Base-by-base conservation (phyloP, 2,888 invertebrate species). In the Geotrupes spiniger region DNA sequence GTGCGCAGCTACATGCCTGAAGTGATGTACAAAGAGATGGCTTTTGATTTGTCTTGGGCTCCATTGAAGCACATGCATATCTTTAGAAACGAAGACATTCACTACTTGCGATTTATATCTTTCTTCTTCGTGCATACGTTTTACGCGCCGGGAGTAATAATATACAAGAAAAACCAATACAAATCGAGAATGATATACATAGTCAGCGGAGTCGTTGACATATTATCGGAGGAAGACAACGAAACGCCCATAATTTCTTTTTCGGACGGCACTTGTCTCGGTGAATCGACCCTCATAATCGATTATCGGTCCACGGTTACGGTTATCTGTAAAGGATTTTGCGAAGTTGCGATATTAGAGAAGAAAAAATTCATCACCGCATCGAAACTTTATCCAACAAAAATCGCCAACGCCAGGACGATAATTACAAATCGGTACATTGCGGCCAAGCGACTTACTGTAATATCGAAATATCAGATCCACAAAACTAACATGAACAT, bases 171-270 rank as follows among this genome's bases (percentile, higher is more conserved):
- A 33, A 53, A 52, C 4, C 47, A 53, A 1, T 49, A 49, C 2
- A 58, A 60, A 36, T 36, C 46, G 9, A 43, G 46, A 4, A 59
- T 63, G 60, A 43, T 63, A 33, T 63, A 63, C 29, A 51, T 63
- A 2, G 51, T 50, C 14, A 51, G 54, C 25, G 63, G 63, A 3
- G 56, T 60, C 26, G 44, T 62, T 2, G 58, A 63, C 46, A 52
- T 63, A 9, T 40, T 61, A 9, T 62, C 62, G 4, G 58, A 61
- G 39, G 54, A 61, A 29, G 62, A 63, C 42, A 55, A 57, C n/a
- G 63, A 63, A 38, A 60, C 62, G 1, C 59, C 62, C 1, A 59
- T 63, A 15, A 33, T 63, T 28, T 58, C 59, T 2, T 53, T 63
- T 15, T 52, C 58, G 9, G 57, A 58, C 4, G 63, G 62, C 9